These are phyloP conservation scores for Amphiura filiformis DNA, from an alignment of 35 echinoderm and acorn worm genomes.

Conservation along the genomic window DNA sequence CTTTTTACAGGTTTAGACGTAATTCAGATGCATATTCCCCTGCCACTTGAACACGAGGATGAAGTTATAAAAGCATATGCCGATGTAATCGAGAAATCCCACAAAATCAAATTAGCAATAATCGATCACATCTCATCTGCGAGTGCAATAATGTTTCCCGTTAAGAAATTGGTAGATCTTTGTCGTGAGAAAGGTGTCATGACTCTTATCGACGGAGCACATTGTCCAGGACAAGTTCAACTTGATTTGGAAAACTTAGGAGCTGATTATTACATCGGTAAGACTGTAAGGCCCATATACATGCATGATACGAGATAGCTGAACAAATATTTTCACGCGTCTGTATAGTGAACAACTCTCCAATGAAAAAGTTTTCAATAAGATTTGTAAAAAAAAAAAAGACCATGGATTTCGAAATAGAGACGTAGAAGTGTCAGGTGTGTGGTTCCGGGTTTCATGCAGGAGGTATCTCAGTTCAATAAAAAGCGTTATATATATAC, in stretches of 20 bases:
- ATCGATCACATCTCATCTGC: slow-evolving; percentile 69
- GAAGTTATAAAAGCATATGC: slow-evolving; percentile 48
- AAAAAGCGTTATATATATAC: too few relatives aligned
- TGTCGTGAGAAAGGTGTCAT: slow-evolving; percentile 62
- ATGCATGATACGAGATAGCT: too few relatives aligned
- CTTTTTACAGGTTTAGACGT: slow-evolving; percentile 57
- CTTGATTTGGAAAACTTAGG: slow-evolving; percentile 28
- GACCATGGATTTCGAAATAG: too few relatives aligned
- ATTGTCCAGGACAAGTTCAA: slow-evolving; percentile 64
- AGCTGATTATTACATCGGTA: slow-evolving; percentile 55
- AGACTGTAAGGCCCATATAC: slow-evolving; percentile 21
- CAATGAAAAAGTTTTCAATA: too few relatives aligned
- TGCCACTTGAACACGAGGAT: slow-evolving; percentile 47
- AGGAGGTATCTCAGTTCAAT: too few relatives aligned
- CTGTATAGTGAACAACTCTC: too few relatives aligned
- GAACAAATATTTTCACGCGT: too few relatives aligned
- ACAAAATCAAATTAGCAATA: slow-evolving; percentile 54
- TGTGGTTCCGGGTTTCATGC: too few relatives aligned
- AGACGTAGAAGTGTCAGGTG: too few relatives aligned
- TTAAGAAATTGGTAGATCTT: slow-evolving; percentile 52
- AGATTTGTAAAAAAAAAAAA: too few relatives aligned
- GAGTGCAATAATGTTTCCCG: slow-evolving; percentile 58
- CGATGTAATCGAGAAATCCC: slow-evolving; percentile 31
- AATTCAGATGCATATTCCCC: slow-evolving; percentile 53
- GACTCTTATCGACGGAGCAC: slow-evolving; percentile 44